Base-by-base conservation (phyloP, 2,888 invertebrate species). In the Pasiphila rectangulata region DNA sequence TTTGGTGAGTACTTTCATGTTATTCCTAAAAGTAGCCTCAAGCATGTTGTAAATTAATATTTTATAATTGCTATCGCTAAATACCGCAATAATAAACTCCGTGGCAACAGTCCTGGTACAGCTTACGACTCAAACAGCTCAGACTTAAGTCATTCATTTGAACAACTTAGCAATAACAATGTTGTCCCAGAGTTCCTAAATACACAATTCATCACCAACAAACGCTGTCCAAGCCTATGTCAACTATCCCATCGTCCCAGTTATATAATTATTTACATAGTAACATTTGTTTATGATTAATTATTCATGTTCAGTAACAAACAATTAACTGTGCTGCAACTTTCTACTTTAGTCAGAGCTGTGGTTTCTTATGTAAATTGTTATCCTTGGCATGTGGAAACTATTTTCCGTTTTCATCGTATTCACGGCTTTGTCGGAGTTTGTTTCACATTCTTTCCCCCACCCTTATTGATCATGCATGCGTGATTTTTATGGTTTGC, bases 1-100 rank as follows among this genome's bases (percentile, higher is more conserved):
- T 59, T 76, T 77, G 84, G 86, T 86, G 58, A 85, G 85, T 82
- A 49, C n/a, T n/a, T n/a, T n/a, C n/a, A n/a, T n/a, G n/a, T n/a
- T n/a, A n/a, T n/a, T n/a, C n/a, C n/a, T n/a, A n/a, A n/a, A n/a
- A n/a, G n/a, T n/a, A n/a, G n/a, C n/a, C n/a, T n/a, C n/a, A n/a
- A n/a, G n/a, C n/a, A n/a, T n/a, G 10, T 16, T 32, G 3, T 32
- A 1, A 1, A 10, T 19, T 4, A 3, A n/a, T 2, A 19, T 32
- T 2, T 10, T 17, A 7, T 30, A 7, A n/a, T n/a, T n/a, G n/a
- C n/a, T n/a, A n/a, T n/a, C n/a, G n/a, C n/a, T n/a, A n/a, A n/a
- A n/a, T n/a, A n/a, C n/a, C n/a, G n/a, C n/a, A n/a, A n/a, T n/a
- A n/a, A n/a, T n/a, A n/a, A n/a, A n/a, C n/a, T n/a, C n/a, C n/a